Evolutionary conservation across 2,888 invertebrate genomes (phyloP).

Genomic region (Drosophila greeni): DNA sequence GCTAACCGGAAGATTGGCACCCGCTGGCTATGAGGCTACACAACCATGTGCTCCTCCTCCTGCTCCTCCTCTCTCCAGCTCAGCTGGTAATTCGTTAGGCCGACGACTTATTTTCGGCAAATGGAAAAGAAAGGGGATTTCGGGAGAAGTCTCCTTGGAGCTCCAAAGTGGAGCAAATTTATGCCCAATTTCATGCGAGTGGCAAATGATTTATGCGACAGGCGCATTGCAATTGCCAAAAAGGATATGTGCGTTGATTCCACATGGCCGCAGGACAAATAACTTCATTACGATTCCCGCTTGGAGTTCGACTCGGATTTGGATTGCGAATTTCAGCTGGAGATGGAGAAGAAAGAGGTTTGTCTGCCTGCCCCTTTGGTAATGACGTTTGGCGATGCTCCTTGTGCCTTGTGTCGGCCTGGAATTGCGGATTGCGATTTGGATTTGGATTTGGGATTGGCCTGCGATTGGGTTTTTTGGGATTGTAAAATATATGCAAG

Average conservation of each 20-base stretch:
- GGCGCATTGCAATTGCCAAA: slow-evolving; percentile 72
- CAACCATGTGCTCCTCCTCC: slow-evolving; percentile 24
- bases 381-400: slow-evolving; percentile 55
- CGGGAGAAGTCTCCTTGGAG: slow-evolving; percentile 17
- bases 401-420: slow-evolving; percentile 41
- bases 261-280: slow-evolving; percentile 72
- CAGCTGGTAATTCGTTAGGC: slow-evolving; percentile 68
- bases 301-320: slow-evolving; percentile 17
- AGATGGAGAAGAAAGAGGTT: slow-evolving; percentile 16
- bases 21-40: slow-evolving; percentile 26
- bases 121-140: slow-evolving; percentile 8
- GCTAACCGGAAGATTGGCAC: slow-evolving; percentile 17
- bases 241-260: slow-evolving; percentile 74
- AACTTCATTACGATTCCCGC: slow-evolving; percentile 65
- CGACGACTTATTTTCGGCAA: slow-evolving; percentile 63
- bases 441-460: slow-evolving; percentile 40
- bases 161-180: slow-evolving; percentile 72
- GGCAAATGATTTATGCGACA: slow-evolving; percentile 73
- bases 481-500: slow-evolving; percentile 74
- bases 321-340: slow-evolving; percentile 2
- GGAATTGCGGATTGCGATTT: slow-evolving; percentile 45
- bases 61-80: not conserved
- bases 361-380: slow-evolving; percentile 44
- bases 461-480: slow-evolving; percentile 44
- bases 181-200: slow-evolving; percentile 74